Evolutionary conservation across 1,140 invertebrate species (phyloP).

Genomic region (Tribolium castaneum): DNA sequence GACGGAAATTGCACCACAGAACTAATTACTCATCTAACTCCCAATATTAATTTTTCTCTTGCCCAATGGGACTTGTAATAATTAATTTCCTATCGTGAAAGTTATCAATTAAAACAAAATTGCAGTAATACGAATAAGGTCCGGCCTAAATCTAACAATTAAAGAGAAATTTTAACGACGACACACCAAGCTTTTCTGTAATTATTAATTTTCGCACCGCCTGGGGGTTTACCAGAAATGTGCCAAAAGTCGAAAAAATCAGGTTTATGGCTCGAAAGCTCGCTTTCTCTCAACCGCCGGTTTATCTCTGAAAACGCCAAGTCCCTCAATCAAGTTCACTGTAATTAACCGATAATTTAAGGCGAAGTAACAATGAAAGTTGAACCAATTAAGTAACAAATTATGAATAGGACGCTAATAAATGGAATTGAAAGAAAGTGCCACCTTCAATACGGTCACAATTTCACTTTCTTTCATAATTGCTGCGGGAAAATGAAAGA

Average conservation of each 20-base stretch:
- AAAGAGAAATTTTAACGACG: neutral
- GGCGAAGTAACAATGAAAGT: conserved; percentile 17
- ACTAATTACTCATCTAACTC: neutral
- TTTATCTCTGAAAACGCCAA: neutral
- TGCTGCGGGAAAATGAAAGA: neutral
- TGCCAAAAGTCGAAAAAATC: conserved; percentile 21
- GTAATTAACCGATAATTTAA: conserved; percentile 7
- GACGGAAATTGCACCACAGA: neutral
- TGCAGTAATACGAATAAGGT: neutral
- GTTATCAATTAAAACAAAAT: neutral
- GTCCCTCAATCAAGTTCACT: conserved; percentile 25
- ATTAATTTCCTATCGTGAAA: neutral
- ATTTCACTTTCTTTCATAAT: conserved; percentile 21
- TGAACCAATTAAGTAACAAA: conserved; percentile 16
- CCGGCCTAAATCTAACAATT: neutral
- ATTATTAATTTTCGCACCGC: neutral
- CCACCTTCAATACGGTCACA: neutral
- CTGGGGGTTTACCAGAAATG: neutral
- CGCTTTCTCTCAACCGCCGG: conserved; percentile 11
- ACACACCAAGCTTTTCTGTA: neutral
- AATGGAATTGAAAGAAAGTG: conserved; percentile 21
- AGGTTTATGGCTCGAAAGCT: conserved; percentile 19
- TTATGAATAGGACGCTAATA: neutral
- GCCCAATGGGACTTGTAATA: neutral
- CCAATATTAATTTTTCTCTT: neutral